Evolutionary conservation across 2,888 invertebrate genomes (phyloP).

Genomic region (Trichogramma evanescens): DNA sequence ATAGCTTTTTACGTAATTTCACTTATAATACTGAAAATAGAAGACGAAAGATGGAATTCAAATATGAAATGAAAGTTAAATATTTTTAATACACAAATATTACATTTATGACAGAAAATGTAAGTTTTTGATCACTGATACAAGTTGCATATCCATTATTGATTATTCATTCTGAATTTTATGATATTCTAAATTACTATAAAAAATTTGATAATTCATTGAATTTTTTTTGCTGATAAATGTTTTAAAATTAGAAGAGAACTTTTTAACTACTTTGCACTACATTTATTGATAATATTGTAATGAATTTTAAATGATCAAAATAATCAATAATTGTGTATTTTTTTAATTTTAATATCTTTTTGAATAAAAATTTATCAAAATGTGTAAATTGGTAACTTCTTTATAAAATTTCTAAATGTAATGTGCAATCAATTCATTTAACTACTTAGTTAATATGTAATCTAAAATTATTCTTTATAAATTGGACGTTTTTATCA

Average conservation of each 20-base stretch:
- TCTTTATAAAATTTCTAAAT: neutral
- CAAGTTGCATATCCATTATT: neutral
- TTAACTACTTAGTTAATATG: neutral
- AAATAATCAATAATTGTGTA: neutral
- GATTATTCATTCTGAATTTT: neutral
- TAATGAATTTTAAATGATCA: too few species aligned
- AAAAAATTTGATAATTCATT: neutral
- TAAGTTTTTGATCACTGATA: neutral
- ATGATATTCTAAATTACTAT: neutral
- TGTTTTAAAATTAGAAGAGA: too few species aligned
- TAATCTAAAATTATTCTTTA: neutral
- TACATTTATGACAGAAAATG: neutral
- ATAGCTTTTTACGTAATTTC: slow-evolving; percentile 12
- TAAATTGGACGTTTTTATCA: too few species aligned
- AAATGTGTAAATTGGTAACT: neutral
- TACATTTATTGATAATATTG: too few species aligned
- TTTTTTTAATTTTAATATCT: neutral
- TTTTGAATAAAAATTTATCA: neutral
- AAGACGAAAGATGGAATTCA: slow-evolving; percentile 12
- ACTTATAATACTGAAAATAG: slow-evolving; percentile 8
- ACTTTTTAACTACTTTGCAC: too few species aligned
- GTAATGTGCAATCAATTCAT: neutral
- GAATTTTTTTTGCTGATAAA: neutral
- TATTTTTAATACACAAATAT: slow-evolving; percentile 4
- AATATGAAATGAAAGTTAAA: slow-evolving; percentile 16